A percentile compares a stretch with the other conserved stretches of the same genome.
These are phyloP conservation scores for Eleginops maclovinus DNA, from an alignment of 2,113 vertebrate species.

Conservation along the genomic window DNA sequence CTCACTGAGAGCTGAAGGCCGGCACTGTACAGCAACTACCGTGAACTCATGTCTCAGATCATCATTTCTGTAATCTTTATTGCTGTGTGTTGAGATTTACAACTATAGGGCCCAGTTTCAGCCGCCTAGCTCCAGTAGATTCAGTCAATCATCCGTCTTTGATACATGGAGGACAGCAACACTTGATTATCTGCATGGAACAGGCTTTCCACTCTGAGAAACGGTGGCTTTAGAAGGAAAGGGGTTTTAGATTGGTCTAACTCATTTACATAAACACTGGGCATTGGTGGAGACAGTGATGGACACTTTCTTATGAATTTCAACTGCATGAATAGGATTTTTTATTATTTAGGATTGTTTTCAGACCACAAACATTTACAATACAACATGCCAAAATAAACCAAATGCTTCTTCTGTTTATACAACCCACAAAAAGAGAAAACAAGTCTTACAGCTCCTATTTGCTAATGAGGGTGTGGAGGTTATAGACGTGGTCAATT, in stretches of 20 bases:
- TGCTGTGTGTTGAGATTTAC: constrained; percentile 34
- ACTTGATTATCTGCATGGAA: constrained; percentile 52
- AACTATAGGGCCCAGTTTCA: constrained; percentile 8
- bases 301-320: constrained; percentile 13
- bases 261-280: constrained; percentile 34
- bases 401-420: not conserved
- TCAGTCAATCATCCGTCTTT: constrained; percentile 33
- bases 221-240: constrained; percentile 26
- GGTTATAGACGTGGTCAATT: constrained; percentile 6
- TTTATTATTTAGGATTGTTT: constrained; percentile 12
- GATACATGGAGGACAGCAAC: constrained; percentile 35
- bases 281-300: not conserved
- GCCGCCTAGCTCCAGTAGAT: constrained; percentile 27
- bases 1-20: constrained; percentile 9
- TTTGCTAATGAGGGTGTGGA: constrained; percentile 27
- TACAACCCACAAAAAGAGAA: not conserved
- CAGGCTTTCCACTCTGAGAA: constrained; percentile 46
- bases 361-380: constrained; percentile 9
- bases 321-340: constrained; percentile 3
- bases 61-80: constrained; percentile 20
- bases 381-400: constrained; percentile 10
- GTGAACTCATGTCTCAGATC: constrained; percentile 20
- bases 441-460: not conserved
- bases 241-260: constrained; percentile 1
- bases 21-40: not conserved